phyloP scores from a whole-genome alignment of 1,140 invertebrate species.

The Scaptomyza hsui region DNA sequence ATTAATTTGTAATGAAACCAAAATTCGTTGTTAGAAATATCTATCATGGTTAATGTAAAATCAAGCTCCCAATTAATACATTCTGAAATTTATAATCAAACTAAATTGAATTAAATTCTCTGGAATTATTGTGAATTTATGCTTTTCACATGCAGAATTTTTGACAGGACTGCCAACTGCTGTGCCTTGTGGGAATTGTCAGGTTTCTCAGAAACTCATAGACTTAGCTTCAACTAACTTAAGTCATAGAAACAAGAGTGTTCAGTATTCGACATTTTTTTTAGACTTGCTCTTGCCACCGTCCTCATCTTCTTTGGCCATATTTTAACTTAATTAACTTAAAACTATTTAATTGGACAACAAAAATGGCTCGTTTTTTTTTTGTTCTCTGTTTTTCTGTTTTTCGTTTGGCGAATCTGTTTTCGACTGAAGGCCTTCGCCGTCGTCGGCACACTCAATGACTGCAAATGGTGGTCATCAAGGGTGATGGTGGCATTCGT shows the following conservation, averaged over 20 bases:
- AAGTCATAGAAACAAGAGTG: not conserved
- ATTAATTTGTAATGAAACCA: too few relatives aligned
- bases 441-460: conserved; percentile 55
- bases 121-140: too few relatives aligned
- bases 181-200: not conserved
- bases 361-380: conserved; percentile 51
- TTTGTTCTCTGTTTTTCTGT: conserved; percentile 24
- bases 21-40: too few relatives aligned
- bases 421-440: not conserved
- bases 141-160: too few relatives aligned
- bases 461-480: conserved; percentile 74
- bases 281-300: too few relatives aligned
- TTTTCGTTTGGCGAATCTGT: not conserved
- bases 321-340: conserved; percentile 77
- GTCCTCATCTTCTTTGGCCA: conserved; percentile 27
- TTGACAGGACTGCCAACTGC: too few relatives aligned
- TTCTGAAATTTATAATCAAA: too few relatives aligned
- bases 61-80: too few relatives aligned
- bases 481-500: conserved; percentile 13
- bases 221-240: too few relatives aligned
- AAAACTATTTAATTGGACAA: conserved; percentile 74
- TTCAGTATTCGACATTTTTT: not conserved
- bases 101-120: too few relatives aligned
- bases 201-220: not conserved
- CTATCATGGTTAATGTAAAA: too few relatives aligned